Conservation (phyloP, 2,113 vertebrate species). For the Lucifuga dentata region DNA sequence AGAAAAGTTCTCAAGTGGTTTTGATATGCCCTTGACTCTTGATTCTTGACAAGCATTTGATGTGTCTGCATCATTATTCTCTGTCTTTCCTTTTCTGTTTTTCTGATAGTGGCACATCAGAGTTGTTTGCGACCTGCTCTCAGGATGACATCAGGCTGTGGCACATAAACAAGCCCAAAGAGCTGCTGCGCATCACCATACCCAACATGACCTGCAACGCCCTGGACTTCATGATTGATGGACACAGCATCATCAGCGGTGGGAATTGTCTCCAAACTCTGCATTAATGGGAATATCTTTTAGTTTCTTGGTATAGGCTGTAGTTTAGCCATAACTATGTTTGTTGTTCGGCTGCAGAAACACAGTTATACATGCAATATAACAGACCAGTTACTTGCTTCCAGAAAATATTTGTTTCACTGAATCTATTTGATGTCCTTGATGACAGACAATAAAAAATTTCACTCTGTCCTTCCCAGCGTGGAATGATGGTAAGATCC, state of each 20-base stretch:
- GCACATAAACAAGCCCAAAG: slow-evolving; percentile 84
- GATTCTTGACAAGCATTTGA: too few relatives aligned
- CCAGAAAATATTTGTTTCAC: background rate
- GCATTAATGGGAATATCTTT: background rate
- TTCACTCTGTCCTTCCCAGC: slow-evolving; percentile 72
- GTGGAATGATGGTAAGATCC: slow-evolving; percentile 90
- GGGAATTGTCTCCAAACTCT: slow-evolving; percentile 17
- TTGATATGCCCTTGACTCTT: too few relatives aligned
- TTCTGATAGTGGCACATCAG: slow-evolving; percentile 84
- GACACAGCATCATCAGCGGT: slow-evolving; percentile 92
- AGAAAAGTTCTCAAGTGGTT: too few relatives aligned
- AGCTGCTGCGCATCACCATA: slow-evolving; percentile 86
- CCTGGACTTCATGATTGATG: slow-evolving; percentile 87
- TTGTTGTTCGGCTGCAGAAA: background rate
- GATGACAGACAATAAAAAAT: background rate
- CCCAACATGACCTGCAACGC: slow-evolving; percentile 89
- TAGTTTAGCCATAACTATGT: background rate
- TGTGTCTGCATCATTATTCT: too few relatives aligned
- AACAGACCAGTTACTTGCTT: background rate
- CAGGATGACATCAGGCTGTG: slow-evolving; percentile 90
- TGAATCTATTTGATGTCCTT: background rate
- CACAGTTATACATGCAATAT: too few relatives aligned
- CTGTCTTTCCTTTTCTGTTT: slow-evolving; percentile 1
- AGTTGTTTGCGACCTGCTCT: slow-evolving; percentile 92
- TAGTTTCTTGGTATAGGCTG: background rate